Evolutionary conservation across 1,140 invertebrate species (phyloP), one percentile per base, ranked within the genome.

Genomic region (Zaprionus vittiger): DNA sequence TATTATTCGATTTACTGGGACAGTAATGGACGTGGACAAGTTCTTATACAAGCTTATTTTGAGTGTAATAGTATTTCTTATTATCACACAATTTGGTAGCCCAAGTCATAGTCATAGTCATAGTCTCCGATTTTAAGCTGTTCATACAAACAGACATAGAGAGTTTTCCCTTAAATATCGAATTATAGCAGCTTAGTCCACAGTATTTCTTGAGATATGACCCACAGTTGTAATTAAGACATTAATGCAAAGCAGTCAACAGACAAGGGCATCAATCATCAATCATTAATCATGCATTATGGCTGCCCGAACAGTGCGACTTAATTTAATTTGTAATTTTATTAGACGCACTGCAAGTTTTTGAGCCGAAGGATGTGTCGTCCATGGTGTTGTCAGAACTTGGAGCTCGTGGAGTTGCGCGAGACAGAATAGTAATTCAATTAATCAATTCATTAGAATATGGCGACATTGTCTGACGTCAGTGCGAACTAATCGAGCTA

Each of bases 361-460:
- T 65, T 61, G 22, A 60, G 34, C 20, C 61, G 54, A 34, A 68
- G 59, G 60, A 64, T 44, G 44, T 75, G 57, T 56, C 74, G 47
- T 69, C 65, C 37, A 31, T 9, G 28, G 28, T 20, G 34, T 44
- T 28, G 4, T 59, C 63, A 20, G 17, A 31, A 22, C 31, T 52
- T 56, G 31, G 15, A 41, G 44, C 26, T 28, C 6, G 26, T n/a
- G 38, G 15, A 34, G 20, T 22, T 56, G 47, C 38, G 62, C 55
- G 22, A 49, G 61, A 31, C 63, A 57, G 22, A 49, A 26, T 56
- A 55, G 47, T 84, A 84, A 87, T 87, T 89, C 81, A 79, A 87
- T 87, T 84, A 89, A 87, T 87, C 84, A 87, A 89, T 84, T 89
- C 85, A 87, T 87, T 87, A 87, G 71, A 60, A 77, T 75, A 77